Conservation (phyloP, 2,888 invertebrate species). For the Cryptus viduatorius region DNA sequence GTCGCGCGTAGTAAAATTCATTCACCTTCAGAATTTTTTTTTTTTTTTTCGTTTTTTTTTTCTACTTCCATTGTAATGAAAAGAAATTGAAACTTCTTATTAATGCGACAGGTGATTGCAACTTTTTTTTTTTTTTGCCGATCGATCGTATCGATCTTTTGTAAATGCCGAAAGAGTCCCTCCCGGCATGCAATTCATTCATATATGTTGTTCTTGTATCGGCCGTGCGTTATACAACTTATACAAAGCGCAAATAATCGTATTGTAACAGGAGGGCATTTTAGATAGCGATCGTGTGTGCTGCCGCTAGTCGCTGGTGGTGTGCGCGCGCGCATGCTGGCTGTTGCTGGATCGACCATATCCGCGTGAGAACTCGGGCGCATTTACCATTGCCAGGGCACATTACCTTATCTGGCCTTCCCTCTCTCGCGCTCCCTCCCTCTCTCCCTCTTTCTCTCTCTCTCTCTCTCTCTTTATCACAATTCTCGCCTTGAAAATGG, state of each 20-base stretch:
- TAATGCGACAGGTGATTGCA: slow-evolving; percentile 21
- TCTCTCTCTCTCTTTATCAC: slow-evolving; percentile 63
- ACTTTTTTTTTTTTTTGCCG: slow-evolving; percentile 1
- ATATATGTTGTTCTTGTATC: slow-evolving; percentile 46
- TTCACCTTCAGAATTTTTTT: slow-evolving; percentile 21
- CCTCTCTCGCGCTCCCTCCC: slow-evolving; percentile 49
- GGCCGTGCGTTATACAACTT: slow-evolving; percentile 69
- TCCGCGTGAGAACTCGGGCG: slow-evolving; percentile 75
- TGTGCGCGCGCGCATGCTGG: slow-evolving; percentile 12
- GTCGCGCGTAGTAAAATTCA: slow-evolving; percentile 37
- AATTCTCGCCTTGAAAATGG: slow-evolving; percentile 72
- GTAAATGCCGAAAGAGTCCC: slow-evolving; percentile 4
- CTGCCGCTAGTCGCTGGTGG: slow-evolving; percentile 32
- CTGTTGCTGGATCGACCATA: slow-evolving; percentile 69
- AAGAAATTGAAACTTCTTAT: slow-evolving; percentile 29
- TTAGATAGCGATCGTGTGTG: slow-evolving; percentile 75
- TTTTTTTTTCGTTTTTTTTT: background rate
- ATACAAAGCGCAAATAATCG: slow-evolving; percentile 74
- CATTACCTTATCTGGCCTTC: slow-evolving; percentile 75
- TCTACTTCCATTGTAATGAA: slow-evolving; percentile 4
- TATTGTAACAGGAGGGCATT: slow-evolving; percentile 72
- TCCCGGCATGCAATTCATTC: slow-evolving; percentile 9
- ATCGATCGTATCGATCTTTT: slow-evolving; percentile 20
- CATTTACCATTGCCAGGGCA: slow-evolving; percentile 70
- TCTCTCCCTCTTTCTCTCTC: too few species aligned